Base-by-base conservation (phyloP, 2,888 invertebrate species). In the Spilarctia lutea region DNA sequence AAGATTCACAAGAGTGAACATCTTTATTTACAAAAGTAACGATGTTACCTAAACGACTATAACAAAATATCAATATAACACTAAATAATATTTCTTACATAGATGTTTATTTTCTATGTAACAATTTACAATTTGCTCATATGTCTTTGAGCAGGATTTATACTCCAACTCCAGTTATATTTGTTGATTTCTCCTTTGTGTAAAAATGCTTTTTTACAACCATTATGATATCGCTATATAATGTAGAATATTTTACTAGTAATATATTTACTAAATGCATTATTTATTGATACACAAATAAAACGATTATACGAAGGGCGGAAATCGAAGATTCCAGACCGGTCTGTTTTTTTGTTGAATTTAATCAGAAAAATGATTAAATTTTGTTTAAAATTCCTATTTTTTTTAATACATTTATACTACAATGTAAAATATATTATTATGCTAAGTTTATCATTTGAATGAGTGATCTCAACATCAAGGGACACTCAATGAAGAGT, bases 1-100 rank as follows among this genome's bases (percentile, higher is more conserved):
- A 45, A 39, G 18, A 2, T 74, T 78, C 76, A 80, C 83, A 81
- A 81, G 73, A 77, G 80, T 85, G 79, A 79, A 75, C 52, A 56
- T n/a, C 72, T 48, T n/a, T 73, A 42, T 74, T 63, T 68, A 75
- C 71, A 77, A 35, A 56, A 73, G 68, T 75, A 68, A 65, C 60
- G 27, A 33, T 42, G 35, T 65, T 33, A 66, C 66, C 30, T 30
- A 35, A 24, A 45, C 35, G n/a, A 35, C 42, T 63, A 74, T 45
- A 74, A 66, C 56, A 71, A 73, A 65, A 74, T 71, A 67, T 74
- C 42, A 33, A 24, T 71, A 63, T 33, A 70, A 42, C 48, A 71
- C 71, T 74, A 67, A 74, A 63, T 71, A 71, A 71, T 74, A 67
- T 24, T 65, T 65, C 56, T 69, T 70, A 73, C 63, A 73, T 45